Base-by-base conservation (phyloP, 1,140 invertebrate species). In the Bacillus rossius region DNA sequence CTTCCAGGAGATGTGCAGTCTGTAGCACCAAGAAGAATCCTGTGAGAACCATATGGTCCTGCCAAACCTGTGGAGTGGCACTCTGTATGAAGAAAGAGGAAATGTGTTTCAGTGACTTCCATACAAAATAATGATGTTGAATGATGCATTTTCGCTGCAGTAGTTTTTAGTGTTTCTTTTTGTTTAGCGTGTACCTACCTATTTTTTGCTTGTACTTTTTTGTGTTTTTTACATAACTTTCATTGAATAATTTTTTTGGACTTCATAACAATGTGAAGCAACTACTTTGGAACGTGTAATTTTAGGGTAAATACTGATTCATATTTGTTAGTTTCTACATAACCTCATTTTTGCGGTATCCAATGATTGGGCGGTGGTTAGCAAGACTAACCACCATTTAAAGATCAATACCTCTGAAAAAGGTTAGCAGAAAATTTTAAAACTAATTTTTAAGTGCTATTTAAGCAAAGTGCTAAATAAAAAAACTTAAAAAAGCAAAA, bases 21-120 rank as follows among this genome's bases (percentile, higher is more conserved):
- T 65, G 62, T 47, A 62, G 57, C 56, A 63, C 60, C 53, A 65
- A 61, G 29, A 59, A 58, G 41, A 47, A 53, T 43, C 29, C 49
- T 50, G 55, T 55, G 45, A 25, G 47, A 26, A 37, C 55, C 43
- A 48, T 56, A 49, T 40, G 43, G 43, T 20, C 23, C 17, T 45
- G 43, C 43, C 5, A 45, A 20, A 45, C 43, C 50, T 60, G 53
- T 40, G 41, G 53, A 22, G 59, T 57, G 34, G 13, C 51, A 60
- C 59, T 60, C 17, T 60, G 59, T 38, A 48, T 60, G 42, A 47
- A 26, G 16, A 38, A 52, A 56, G n/a, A 22, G n/a, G 17, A 50
- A 49, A 26, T 14, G 40, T 60, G 59, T 58, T 60, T 60, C 38
- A 16, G 37, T 50, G 25, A 41, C 26, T 60, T 26, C 48, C 59